phyloP scores from a whole-genome alignment of 2,113 vertebrate genomes.

The Nannospalax galili region DNA sequence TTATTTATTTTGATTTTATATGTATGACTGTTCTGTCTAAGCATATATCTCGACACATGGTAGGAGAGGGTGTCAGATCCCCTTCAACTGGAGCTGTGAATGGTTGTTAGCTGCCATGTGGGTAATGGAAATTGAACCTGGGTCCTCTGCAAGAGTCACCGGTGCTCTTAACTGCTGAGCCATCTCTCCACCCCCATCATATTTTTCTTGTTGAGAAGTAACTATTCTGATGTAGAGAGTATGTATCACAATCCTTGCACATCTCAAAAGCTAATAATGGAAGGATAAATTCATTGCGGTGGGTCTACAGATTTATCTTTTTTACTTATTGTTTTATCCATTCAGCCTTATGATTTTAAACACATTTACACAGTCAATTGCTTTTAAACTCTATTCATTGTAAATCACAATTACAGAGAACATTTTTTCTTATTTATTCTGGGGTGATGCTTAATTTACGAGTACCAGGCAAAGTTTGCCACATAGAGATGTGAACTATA shows the following conservation, averaged over 20 bases:
- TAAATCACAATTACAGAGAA: not conserved
- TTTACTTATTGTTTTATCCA: not conserved
- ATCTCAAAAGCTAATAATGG: not conserved
- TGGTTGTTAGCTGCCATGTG: no score
- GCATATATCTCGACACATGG: no score
- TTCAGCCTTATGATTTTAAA: not conserved
- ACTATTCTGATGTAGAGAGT: not conserved
- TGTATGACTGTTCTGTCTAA: no score
- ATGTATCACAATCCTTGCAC: not conserved
- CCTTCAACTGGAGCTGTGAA: no score
- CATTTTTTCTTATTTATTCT: slow-evolving; percentile 3
- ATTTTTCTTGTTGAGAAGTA: not conserved
- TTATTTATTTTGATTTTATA: no score
- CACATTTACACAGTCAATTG: not conserved
- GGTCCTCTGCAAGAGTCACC: no score
- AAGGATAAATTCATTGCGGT: not conserved
- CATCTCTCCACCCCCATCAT: no score
- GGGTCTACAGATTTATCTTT: not conserved
- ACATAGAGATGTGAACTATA: not conserved
- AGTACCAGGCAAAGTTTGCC: not conserved
- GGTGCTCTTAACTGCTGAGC: no score
- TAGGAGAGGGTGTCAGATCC: no score
- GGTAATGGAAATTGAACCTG: no score
- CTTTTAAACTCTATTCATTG: not conserved
- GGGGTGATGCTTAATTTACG: not conserved